These are phyloP conservation scores for Enteromius viviparus DNA, from an alignment of 2,797 vertebrate genomes.

Conservation along the genomic window DNA sequence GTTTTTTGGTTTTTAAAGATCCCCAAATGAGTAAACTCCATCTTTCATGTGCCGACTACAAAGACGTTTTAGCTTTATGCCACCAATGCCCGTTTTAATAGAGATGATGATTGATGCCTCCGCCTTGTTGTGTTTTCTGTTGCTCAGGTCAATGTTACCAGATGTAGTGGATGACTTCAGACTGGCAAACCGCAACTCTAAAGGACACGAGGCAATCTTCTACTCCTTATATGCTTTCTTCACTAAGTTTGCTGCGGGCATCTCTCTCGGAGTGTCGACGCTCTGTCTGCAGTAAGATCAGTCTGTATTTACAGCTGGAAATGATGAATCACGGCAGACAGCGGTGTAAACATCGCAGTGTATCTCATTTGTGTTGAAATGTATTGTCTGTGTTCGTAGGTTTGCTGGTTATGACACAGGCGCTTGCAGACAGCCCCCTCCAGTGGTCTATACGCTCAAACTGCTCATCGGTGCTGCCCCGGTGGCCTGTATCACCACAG, in stretches of 20 bases:
- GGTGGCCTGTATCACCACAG: slow-evolving; percentile 85
- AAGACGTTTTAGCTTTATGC: slow-evolving; percentile 18
- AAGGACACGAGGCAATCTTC: slow-evolving; percentile 96
- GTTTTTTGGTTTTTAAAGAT: slow-evolving; percentile 65
- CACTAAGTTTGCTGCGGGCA: slow-evolving; percentile 90
- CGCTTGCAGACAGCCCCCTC: slow-evolving; percentile 83
- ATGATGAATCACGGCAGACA: slow-evolving; percentile 19
- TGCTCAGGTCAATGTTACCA: slow-evolving; percentile 93
- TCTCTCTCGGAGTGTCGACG: slow-evolving; percentile 93
- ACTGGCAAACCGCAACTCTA: slow-evolving; percentile 81
- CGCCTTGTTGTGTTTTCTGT: slow-evolving; percentile 11
- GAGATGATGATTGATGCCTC: slow-evolving; percentile 23
- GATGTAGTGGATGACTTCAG: slow-evolving; percentile 96
- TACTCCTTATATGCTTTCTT: slow-evolving; percentile 98
- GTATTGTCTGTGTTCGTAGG: slow-evolving; percentile 67
- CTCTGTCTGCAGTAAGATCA: slow-evolving; percentile 90
- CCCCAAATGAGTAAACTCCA: slow-evolving; percentile 29
- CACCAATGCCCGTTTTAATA: slow-evolving; percentile 9
- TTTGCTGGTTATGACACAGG: slow-evolving; percentile 90
- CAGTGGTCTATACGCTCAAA: slow-evolving; percentile 89
- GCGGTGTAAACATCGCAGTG: no score
- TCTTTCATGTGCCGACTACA: slow-evolving; percentile 20
- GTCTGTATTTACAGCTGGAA: slow-evolving; percentile 21
- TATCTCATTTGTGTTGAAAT: neutral
- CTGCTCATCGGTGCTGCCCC: slow-evolving; percentile 90